These are phyloP conservation scores for Helicoverpa assulta DNA, from an alignment of 2,888 invertebrate genomes.

Conservation along the genomic window DNA sequence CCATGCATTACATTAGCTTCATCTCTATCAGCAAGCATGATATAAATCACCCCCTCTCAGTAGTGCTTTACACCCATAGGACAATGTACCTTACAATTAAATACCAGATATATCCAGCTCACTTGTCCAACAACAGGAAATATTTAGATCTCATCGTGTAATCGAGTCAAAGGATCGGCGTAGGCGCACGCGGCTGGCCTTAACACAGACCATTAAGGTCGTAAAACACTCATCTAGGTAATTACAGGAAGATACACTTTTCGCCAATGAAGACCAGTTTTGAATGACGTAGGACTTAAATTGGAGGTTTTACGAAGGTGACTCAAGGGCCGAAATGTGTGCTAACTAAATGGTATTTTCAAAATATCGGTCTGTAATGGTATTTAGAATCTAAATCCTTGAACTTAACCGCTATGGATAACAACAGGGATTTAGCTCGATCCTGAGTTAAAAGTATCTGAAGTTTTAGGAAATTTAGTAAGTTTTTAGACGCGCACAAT, in stretches of 20 bases:
- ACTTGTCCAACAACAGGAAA: slow-evolving; percentile 50
- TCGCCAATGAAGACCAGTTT: slow-evolving; percentile 39
- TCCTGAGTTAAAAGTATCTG: no score
- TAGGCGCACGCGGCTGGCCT: slow-evolving; percentile 60
- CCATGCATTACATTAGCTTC: no score
- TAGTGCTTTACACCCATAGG: no score
- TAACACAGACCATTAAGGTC: slow-evolving; percentile 55
- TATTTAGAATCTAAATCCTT: no score
- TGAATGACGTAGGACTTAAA: slow-evolving; percentile 29
- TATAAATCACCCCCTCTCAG: no score
- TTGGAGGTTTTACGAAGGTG: neutral
- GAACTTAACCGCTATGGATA: no score
- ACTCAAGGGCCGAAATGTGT: neutral
- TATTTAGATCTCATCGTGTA: slow-evolving; percentile 64
- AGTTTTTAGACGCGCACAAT: no score
- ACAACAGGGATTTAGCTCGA: no score
- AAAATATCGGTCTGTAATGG: no score
- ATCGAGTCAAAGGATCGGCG: slow-evolving; percentile 62
- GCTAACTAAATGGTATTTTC: no score
- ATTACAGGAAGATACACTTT: slow-evolving; percentile 75
- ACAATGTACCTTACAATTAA: neutral
- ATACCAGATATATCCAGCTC: neutral
- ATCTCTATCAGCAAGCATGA: no score
- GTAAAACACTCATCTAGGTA: slow-evolving; percentile 69
- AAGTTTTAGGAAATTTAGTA: no score